Evolutionary conservation across 1,140 invertebrate genomes (phyloP).

Genomic region (Anoplophora glabripennis): DNA sequence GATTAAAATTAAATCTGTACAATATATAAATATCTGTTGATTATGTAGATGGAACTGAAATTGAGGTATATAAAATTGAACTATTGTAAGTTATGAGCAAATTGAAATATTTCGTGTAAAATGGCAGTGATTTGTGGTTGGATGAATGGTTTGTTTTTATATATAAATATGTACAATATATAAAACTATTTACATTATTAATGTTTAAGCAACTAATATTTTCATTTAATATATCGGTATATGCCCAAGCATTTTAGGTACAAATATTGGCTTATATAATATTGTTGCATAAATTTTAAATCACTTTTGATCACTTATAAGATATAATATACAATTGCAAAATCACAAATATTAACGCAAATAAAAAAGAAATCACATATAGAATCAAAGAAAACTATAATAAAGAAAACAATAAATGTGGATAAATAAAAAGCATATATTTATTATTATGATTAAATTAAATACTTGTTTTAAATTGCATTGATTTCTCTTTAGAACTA

Average conservation of each 20-base stretch:
- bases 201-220: constrained; percentile 11
- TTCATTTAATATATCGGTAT: constrained; percentile 7
- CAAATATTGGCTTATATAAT: constrained; percentile 9
- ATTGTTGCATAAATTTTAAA: constrained; percentile 17
- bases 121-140: constrained; percentile 15
- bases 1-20: constrained; percentile 16
- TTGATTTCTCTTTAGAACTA: background rate
- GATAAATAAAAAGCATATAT: constrained; percentile 6
- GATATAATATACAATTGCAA: background rate
- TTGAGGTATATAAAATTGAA: constrained; percentile 21
- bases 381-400: constrained; percentile 2
- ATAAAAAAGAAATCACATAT: constrained; percentile 12
- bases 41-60: constrained; percentile 14
- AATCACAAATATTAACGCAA: background rate
- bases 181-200: constrained; percentile 14
- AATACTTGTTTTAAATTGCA: constrained; percentile 1
- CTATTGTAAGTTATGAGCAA: constrained; percentile 18
- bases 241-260: constrained; percentile 15
- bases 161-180: constrained; percentile 12
- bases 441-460: constrained; percentile 1
- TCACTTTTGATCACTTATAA: constrained; percentile 15
- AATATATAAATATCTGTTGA: constrained; percentile 14
- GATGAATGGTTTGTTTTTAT: background rate
- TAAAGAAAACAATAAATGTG: constrained; percentile 6
- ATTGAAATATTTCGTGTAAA: constrained; percentile 5